phyloP scores from a whole-genome alignment of 2,113 vertebrate species.

The Gyps fulvus region DNA sequence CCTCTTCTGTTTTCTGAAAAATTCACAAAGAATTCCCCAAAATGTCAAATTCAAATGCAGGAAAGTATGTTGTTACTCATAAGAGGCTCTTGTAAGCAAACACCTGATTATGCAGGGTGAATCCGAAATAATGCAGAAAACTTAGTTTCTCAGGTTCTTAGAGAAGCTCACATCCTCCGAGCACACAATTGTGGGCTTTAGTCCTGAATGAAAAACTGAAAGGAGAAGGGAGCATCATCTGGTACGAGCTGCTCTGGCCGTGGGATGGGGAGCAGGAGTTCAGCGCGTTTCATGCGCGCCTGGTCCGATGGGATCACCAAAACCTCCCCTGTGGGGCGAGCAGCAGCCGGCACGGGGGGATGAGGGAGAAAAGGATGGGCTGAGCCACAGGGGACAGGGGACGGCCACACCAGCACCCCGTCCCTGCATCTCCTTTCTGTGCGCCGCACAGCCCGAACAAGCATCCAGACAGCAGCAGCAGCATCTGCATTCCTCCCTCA shows the following conservation, averaged over 20 bases:
- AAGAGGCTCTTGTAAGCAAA: background rate
- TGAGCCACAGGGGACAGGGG: background rate
- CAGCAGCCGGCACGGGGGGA: fast-evolving
- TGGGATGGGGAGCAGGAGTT: fast-evolving
- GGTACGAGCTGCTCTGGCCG: fast-evolving
- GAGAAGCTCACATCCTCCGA: fast-evolving
- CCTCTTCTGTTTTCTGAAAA: background rate
- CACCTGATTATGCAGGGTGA: background rate
- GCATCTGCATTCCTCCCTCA: background rate
- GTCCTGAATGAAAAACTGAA: fast-evolving
- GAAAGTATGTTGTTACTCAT: background rate
- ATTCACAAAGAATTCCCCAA: background rate
- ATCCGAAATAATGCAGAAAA: background rate
- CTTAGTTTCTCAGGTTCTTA: background rate
- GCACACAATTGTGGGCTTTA: no score
- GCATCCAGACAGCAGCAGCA: background rate
- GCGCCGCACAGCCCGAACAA: fast-evolving
- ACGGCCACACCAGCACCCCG: fast-evolving
- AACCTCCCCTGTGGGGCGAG: background rate
- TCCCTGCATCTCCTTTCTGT: background rate
- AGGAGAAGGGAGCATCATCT: fast-evolving
- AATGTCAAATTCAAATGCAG: background rate
- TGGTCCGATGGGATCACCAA: background rate
- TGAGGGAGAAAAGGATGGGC: background rate
- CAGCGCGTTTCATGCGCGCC: fast-evolving